Evolutionary conservation across 1,140 invertebrate genomes (phyloP), one percentile per base, ranked within the genome.

Genomic region (Arion vulgaris): DNA sequence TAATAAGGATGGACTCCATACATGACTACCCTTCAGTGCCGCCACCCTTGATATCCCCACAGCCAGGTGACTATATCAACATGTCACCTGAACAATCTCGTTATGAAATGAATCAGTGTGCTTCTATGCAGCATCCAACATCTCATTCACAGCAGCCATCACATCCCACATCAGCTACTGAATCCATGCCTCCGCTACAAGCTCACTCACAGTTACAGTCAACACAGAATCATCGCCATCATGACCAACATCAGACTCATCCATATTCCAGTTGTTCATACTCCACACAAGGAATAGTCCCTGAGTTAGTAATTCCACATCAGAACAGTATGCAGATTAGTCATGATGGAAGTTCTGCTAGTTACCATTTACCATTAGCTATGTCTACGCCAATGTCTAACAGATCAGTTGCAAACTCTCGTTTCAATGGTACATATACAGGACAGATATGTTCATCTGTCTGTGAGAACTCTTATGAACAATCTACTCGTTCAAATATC

Each of bases 1-100:
- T 88, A 82, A 85, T 89, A 84, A 83, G 85, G 69, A 87, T 90
- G 74, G 86, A 88, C 34, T 62, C 85, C 23, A 81, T 80, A 23
- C 57, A 75, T 36, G 83, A 81, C 32, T 81, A 77, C 53, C 57
- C 76, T 9, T 41, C 57, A 2, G 53, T 38, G 17, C 80, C 69
- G 1, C 71, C 68, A 26, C 57, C 57, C 17, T 9, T 68, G 57
- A 36, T 45, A 34, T 53, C 76, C 32, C 76, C 38, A 34, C 76
- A 62, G 53, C 36, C 62, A 1, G 68, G 78, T 5, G 78, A 80
- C 0, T 80, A 34, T 51, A 28, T 34, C 4, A 38, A 17, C 39
- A 32, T 66, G 62, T 26, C 13, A 19, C 1, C 39, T 0, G 41
- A 32, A 9, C 78, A 80, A 32, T n/a, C 62, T 2, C n/a, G 68